Evolutionary conservation across 37 sponge, comb jelly and placozoan genomes (phyloP).

Genomic region (Agelas oroides): DNA sequence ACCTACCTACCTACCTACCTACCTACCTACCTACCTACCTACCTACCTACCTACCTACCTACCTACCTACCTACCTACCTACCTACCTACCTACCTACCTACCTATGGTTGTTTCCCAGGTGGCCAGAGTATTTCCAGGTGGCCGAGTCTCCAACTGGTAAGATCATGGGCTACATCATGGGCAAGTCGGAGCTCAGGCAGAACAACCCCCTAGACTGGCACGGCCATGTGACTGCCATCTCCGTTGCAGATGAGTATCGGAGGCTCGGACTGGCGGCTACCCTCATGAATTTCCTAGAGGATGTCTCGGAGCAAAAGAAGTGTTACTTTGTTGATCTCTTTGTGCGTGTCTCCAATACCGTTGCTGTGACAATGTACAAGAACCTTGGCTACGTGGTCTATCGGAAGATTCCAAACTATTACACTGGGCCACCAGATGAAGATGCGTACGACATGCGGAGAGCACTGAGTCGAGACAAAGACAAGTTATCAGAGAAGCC

Average conservation of each 20-base stretch:
- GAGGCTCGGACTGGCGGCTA: conserved; percentile 88
- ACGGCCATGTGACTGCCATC: conserved; percentile 98
- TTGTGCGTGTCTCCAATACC: conserved; percentile 91
- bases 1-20: too few species aligned
- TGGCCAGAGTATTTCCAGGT: conserved; percentile 98
- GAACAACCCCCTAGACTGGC: conserved; percentile 86
- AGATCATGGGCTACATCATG: conserved; percentile 97
- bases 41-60: too few species aligned
- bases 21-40: too few species aligned
- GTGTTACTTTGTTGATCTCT: conserved; percentile 96
- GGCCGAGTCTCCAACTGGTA: conserved; percentile 88
- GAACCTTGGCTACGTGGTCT: conserved; percentile 91
- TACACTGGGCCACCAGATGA: conserved; percentile 89
- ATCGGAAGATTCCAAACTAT: conserved; percentile 82
- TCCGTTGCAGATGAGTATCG: conserved; percentile 90
- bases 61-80: too few species aligned
- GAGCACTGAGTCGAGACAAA: conserved; percentile 78
- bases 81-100: too few species aligned
- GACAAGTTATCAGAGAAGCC: conserved; percentile 79
- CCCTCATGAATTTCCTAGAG: conserved; percentile 90
- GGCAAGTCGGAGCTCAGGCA: conserved; percentile 85
- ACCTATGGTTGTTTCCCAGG: not conserved
- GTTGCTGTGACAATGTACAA: conserved; percentile 95
- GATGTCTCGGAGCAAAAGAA: conserved; percentile 88
- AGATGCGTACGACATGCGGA: conserved; percentile 96